Evolutionary conservation across 2,797 vertebrate species (phyloP), one percentile per base, ranked within the genome.

Genomic region (Epinephelus malabaricus): DNA sequence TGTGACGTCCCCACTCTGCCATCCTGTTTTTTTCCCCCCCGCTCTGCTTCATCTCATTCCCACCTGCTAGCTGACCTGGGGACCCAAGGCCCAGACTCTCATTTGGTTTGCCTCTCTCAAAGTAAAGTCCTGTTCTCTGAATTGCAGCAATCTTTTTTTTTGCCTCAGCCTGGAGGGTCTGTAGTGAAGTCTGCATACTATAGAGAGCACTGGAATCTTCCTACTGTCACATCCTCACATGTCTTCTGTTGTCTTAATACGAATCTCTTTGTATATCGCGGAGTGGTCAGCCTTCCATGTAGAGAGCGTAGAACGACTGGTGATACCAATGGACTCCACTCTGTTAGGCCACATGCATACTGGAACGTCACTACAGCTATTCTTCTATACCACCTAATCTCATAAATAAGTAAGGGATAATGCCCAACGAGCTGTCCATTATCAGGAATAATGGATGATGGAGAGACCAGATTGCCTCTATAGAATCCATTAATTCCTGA

Each of bases 21-120:
- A 95, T 93, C 82, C 85, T 86, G 76, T 83, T 94, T 90, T 89
- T 58, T 63, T 19, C 6, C 54, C 18, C 49, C 56, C 71, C 82
- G 90, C 93, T 96, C 91, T 93, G 79, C 94, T 95, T 91, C 90
- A 92, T 94, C 82, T 83, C 93, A 94, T 94, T 92, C 90, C 95
- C 95, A 95, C 96, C 95, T 96, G 92, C 95, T 95, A 88, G 92
- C 94, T 95, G 94, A 95, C 94, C 94, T 65, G 84, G 79, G 77
- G 85, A 93, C 94, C 93, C 88, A 81, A 77, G 79, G 75, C 88
- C 69, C 91, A 88, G 82, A 89, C 91, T 88, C 84, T 85, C 70
- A 94, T 95, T 95, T 91, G 92, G 94, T 94, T 94, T 88, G 85
- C 93, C 90, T 92, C 92, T 85, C 88, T 92, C 88, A 83, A 88